These are phyloP conservation scores for Mormyrus iriodes DNA, from an alignment of 2,113 vertebrate species.

Conservation along the genomic window DNA sequence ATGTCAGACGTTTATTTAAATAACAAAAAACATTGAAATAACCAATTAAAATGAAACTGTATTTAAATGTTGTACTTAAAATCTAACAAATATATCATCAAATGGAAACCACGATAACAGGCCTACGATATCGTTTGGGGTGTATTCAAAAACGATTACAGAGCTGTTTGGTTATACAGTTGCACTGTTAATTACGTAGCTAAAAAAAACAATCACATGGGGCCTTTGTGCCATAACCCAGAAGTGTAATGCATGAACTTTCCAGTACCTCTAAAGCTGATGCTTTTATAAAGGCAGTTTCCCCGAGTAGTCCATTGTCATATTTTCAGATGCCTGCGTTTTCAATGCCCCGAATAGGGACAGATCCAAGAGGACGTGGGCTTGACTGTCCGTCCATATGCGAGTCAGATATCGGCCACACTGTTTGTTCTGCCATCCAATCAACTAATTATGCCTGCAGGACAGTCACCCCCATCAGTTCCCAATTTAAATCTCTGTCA, in stretches of 20 bases:
- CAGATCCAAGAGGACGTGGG: not conserved
- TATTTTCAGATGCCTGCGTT: not conserved
- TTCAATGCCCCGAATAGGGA: not conserved
- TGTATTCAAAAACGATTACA: not conserved
- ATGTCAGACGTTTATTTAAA: not conserved
- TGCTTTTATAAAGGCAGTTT: not conserved
- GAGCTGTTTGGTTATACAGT: not conserved
- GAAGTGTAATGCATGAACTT: not conserved
- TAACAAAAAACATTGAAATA: not conserved
- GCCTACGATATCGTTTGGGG: not conserved
- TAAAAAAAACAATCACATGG: not conserved
- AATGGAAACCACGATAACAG: not conserved
- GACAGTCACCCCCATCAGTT: slow-evolving; percentile 16
- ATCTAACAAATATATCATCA: not conserved
- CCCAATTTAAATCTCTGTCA: slow-evolving; percentile 20
- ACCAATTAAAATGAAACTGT: not conserved
- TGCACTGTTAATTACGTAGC: not conserved
- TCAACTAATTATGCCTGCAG: slow-evolving; percentile 19
- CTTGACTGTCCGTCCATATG: slow-evolving; percentile 8
- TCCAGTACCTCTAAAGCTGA: not conserved
- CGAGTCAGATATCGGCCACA: slow-evolving; percentile 3
- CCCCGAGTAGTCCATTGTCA: not conserved
- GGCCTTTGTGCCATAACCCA: not conserved
- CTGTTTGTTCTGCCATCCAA: slow-evolving; percentile 16
- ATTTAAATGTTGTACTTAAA: not conserved